These are phyloP conservation scores for Meloidogyne chitwoodi DNA, from an alignment of 1,140 invertebrate species.

Conservation along the genomic window DNA sequence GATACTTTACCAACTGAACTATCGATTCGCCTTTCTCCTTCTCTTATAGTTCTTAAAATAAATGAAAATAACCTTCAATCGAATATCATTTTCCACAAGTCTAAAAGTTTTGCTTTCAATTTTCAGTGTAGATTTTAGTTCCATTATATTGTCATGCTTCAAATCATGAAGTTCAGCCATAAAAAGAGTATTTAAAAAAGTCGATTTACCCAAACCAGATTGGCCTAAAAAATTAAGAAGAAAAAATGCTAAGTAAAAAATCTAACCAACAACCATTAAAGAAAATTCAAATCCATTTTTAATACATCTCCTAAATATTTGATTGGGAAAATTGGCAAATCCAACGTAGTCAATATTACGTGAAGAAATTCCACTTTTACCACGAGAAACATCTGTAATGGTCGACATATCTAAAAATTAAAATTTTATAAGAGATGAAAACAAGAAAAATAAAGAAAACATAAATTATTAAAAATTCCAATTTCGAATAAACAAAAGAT, in stretches of 20 bases:
- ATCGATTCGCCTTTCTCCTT: too few relatives aligned
- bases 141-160: conserved; percentile 1
- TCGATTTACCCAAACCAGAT: conserved; percentile 93
- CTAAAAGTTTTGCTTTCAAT: conserved; percentile 86
- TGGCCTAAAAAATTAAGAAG: conserved; percentile 68
- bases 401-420: not conserved
- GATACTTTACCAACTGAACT: too few relatives aligned
- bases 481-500: not conserved
- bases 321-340: conserved; percentile 95
- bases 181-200: conserved; percentile 93
- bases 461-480: too few relatives aligned
- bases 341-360: conserved; percentile 73
- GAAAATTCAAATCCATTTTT: conserved; percentile 99
- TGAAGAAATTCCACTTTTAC: not conserved
- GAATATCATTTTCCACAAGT: conserved; percentile 83
- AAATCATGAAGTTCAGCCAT: conserved; percentile 81
- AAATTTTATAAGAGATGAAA: too few relatives aligned
- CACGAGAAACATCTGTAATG: not conserved
- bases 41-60: too few relatives aligned
- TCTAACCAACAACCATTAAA: conserved; percentile 94
- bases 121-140: conserved; percentile 65
- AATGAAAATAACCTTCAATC: conserved; percentile 57
- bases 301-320: conserved; percentile 94
- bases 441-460: too few relatives aligned
- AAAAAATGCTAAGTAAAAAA: not conserved